phyloP scores from a whole-genome alignment of 1,140 invertebrate genomes.

The Macrocentrus cingulum region DNA sequence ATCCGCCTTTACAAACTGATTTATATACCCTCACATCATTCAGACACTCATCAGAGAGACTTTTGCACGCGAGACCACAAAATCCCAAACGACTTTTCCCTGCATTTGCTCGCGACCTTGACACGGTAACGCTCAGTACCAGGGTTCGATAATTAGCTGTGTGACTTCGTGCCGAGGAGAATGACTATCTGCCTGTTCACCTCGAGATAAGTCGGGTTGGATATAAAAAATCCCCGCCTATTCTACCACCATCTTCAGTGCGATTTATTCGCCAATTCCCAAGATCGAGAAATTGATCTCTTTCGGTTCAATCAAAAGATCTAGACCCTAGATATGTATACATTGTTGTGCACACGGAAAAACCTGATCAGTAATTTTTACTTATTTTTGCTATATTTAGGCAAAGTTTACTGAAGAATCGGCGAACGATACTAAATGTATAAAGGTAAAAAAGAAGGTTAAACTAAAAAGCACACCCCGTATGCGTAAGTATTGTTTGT shows the following conservation, averaged over 20 bases:
- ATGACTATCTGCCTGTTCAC: slow-evolving; percentile 15
- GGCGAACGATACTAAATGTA: no score
- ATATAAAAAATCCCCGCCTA: background rate
- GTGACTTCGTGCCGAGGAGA: slow-evolving; percentile 8
- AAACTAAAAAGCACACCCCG: no score
- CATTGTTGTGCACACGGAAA: background rate
- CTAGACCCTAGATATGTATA: background rate
- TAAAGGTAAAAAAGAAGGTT: no score
- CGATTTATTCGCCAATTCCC: background rate
- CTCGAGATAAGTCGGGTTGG: slow-evolving; percentile 6
- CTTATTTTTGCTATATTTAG: no score
- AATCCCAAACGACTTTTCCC: background rate
- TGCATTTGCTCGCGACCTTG: slow-evolving; percentile 26
- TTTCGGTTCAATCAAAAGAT: background rate
- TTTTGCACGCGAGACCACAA: slow-evolving; percentile 26
- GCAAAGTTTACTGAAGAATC: no score
- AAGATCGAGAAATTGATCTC: background rate
- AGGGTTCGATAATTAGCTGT: slow-evolving; percentile 29
- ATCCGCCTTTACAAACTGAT: slow-evolving; percentile 15
- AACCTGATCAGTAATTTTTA: no score
- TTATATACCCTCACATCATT: slow-evolving; percentile 20
- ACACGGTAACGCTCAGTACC: slow-evolving; percentile 29
- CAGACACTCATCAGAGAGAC: slow-evolving; percentile 14
- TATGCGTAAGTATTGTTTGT: no score
- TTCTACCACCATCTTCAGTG: background rate